Conservation (phyloP, 2,113 vertebrate species). For the Pterocles gutturalis region DNA sequence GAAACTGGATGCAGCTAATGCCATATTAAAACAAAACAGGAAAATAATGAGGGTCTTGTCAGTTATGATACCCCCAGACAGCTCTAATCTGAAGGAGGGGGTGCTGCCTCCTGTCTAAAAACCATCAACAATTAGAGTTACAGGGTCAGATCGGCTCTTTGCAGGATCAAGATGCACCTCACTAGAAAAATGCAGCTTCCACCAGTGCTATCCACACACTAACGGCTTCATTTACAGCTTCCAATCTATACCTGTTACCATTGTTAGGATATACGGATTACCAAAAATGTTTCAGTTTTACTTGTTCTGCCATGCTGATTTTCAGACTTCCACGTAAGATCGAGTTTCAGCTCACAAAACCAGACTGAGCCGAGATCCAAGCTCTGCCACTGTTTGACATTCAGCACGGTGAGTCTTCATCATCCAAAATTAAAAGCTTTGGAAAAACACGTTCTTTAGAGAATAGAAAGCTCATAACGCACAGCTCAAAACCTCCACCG, state of each 20-base stretch:
- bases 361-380: background rate
- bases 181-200: background rate
- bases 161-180: background rate
- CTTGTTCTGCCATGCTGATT: background rate
- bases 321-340: background rate
- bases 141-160: background rate
- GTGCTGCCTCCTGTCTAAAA: background rate
- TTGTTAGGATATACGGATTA: background rate
- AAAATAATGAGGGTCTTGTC: background rate
- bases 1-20: background rate
- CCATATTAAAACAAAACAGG: too few species aligned
- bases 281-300: background rate
- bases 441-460: background rate
- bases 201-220: background rate
- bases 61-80: background rate
- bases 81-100: background rate
- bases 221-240: background rate
- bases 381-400: too few species aligned
- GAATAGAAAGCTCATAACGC: rapidly evolving
- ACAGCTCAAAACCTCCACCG: background rate
- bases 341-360: background rate
- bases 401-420: background rate
- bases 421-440: background rate
- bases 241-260: background rate
- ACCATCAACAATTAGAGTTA: background rate